Conservation (phyloP, 1,140 invertebrate genomes). For the Amyelois transitella region DNA sequence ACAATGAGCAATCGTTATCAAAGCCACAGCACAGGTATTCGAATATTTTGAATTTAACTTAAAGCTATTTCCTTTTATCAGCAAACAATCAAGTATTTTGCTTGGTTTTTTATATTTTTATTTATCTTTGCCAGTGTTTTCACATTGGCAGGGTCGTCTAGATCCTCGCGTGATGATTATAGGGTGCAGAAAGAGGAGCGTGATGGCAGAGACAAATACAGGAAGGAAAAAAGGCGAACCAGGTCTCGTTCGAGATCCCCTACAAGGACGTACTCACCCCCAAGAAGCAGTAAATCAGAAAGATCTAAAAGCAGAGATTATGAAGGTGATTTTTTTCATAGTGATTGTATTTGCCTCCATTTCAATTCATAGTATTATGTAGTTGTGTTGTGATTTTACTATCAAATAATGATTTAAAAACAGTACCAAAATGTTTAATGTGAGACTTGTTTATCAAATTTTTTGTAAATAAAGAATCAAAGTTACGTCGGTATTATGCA, state of each 20-base stretch:
- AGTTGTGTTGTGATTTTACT: too few species aligned
- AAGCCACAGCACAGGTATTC: constrained; percentile 59
- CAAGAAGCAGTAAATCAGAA: constrained; percentile 13
- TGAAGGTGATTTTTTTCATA: too few species aligned
- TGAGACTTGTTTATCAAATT: too few species aligned
- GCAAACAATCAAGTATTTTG: background rate
- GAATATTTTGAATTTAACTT: constrained; percentile 25
- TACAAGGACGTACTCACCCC: constrained; percentile 21
- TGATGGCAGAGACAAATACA: constrained; percentile 5
- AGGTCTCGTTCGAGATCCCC: constrained; percentile 51
- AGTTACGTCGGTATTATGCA: too few species aligned
- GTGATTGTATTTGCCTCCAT: too few species aligned
- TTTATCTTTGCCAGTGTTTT: constrained; percentile 75
- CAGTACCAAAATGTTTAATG: too few species aligned
- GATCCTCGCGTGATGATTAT: constrained; percentile 76
- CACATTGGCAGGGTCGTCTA: constrained; percentile 73
- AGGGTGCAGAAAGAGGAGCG: constrained; percentile 59
- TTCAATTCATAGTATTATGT: too few species aligned
- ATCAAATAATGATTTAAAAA: too few species aligned
- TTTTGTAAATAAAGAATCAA: too few species aligned
- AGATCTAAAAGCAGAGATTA: constrained; percentile 21
- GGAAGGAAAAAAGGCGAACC: constrained; percentile 27
- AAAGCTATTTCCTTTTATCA: background rate
- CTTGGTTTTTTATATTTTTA: constrained; percentile 40
- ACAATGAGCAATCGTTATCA: constrained; percentile 49